Evolutionary conservation across 2,113 vertebrate genomes (phyloP), one percentile per base, ranked within the genome.

Genomic region (Meles meles): DNA sequence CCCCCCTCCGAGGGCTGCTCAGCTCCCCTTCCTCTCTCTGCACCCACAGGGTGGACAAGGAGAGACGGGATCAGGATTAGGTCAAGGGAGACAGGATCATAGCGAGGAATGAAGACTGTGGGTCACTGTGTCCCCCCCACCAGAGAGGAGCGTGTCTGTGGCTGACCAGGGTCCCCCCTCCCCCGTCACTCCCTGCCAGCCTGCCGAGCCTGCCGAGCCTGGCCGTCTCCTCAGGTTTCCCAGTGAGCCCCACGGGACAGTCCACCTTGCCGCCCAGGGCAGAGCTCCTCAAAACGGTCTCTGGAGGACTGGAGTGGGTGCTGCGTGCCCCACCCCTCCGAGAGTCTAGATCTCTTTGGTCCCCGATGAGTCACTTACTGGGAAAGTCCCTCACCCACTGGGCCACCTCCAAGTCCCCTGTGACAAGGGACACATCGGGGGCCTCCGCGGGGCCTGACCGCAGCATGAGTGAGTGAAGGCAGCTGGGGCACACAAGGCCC

Each of bases 41-140:
- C 7, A 17, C 11, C 71, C n/a, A 25, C 9, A 0, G 9, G 42
- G 39, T 8, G 23, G 25, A 25, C 9, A 72, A 34, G 71, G 34
- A 18, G 79, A 49, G 49, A 23, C 1, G 18, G 72, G 37, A 52
- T 20, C 52, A 13, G 37, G 87, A 18, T 34, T 6, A 42, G 82
- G 17, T 23, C 21, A 5, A 21, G 63, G 20, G 29, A 15, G 83
- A 15, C n/a, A 52, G 55, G 8, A 12, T 3, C 7, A 27, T 14
- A 63, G 23, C 5, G 4, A 79, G 23, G 27, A 7, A 3, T 9
- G 29, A n/a, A 49, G 31, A 71, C 49, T 0, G 10, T 2, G 1
- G 14, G 7, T 6, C 86, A 9, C 6, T 7, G 25, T 29, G 27
- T 52, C 59, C 25, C 59, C 59, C 55, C 27, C 57, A 67, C 20